These are phyloP conservation scores for Chrysolina oricalcia DNA, from an alignment of 2,888 invertebrate genomes.

Conservation along the genomic window DNA sequence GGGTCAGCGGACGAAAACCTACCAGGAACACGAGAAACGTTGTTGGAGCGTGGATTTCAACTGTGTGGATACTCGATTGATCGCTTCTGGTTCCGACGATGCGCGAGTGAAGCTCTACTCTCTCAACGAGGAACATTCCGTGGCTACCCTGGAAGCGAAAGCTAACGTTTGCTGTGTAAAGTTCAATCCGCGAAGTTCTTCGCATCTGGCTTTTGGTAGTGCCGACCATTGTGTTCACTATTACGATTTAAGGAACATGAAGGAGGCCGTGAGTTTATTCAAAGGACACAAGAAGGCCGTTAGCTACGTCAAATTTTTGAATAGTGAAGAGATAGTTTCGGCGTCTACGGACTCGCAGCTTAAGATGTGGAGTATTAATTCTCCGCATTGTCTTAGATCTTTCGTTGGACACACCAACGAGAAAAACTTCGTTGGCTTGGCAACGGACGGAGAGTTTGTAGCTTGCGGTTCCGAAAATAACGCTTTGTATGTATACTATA, in stretches of 20 bases:
- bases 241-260: slow-evolving; percentile 91
- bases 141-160: slow-evolving; percentile 91
- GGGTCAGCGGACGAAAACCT: slow-evolving; percentile 82
- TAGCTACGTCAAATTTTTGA: slow-evolving; percentile 93
- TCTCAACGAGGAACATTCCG: slow-evolving; percentile 88
- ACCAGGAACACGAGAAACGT: slow-evolving; percentile 93
- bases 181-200: slow-evolving; percentile 88
- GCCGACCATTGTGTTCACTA: slow-evolving; percentile 98
- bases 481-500: slow-evolving; percentile 92
- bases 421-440: slow-evolving; percentile 96
- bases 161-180: slow-evolving; percentile 97
- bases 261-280: slow-evolving; percentile 87
- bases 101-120: slow-evolving; percentile 95
- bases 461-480: slow-evolving; percentile 97
- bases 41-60: slow-evolving; percentile 98
- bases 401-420: slow-evolving; percentile 95
- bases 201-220: slow-evolving; percentile 95
- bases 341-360: slow-evolving; percentile 94
- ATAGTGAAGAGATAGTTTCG: slow-evolving; percentile 88
- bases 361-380: slow-evolving; percentile 91
- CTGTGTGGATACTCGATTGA: slow-evolving; percentile 88
- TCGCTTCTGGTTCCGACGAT: slow-evolving; percentile 95
- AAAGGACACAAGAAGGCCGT: slow-evolving; percentile 93
- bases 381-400: slow-evolving; percentile 85
- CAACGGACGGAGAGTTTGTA: slow-evolving; percentile 93